Base-by-base conservation (phyloP, 2,888 invertebrate genomes). In the Cryptocheilus praepositus region DNA sequence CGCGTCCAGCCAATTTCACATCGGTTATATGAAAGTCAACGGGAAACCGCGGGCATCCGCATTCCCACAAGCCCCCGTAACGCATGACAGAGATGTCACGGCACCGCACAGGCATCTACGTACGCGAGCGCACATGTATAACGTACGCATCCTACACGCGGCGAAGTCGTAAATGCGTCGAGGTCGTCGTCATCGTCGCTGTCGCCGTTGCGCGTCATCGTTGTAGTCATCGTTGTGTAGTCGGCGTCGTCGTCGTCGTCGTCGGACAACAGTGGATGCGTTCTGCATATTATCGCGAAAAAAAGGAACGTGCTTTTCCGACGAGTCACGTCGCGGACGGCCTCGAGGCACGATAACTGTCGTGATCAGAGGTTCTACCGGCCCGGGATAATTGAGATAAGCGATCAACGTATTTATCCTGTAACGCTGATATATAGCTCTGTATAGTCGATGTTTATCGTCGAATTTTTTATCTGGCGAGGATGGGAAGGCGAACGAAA, bases 1-100 rank as follows among this genome's bases (percentile, higher is more conserved):
- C 74, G 58, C 36, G 36, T 36, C 36, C 36, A 64, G 62, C 66
- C 71, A 73, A 77, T 77, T 77, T 75, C 73, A 65, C 66, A 63
- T 71, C 60, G 70, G 67, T 77, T 73, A 67, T 77, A 73, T 67
- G 72, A 75, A 77, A 75, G 77, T 70, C 75, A 77, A 73, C 75
- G 77, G 75, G 69, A 75, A 77, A 77, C 70, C 73, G 67, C 73
- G 69, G 70, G 74, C 73, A 70, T 77, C 69, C 73, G 72, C 73
- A 77, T 77, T 77, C 73, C 75, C 72, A 70, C 75, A 75, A 69
- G 36, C 36, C 36, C 73, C 64, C 64, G 66, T 70, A 76, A 76
- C 62, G 76, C 70, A 68, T 76, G 73, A 63, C 71, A 64, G 76
- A 71, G 71, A 70, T 75, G 73, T 76, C 76, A 70, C 66, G 74